Evolutionary conservation across 2,888 invertebrate genomes (phyloP).

Genomic region (Serripes groenlandicus): DNA sequence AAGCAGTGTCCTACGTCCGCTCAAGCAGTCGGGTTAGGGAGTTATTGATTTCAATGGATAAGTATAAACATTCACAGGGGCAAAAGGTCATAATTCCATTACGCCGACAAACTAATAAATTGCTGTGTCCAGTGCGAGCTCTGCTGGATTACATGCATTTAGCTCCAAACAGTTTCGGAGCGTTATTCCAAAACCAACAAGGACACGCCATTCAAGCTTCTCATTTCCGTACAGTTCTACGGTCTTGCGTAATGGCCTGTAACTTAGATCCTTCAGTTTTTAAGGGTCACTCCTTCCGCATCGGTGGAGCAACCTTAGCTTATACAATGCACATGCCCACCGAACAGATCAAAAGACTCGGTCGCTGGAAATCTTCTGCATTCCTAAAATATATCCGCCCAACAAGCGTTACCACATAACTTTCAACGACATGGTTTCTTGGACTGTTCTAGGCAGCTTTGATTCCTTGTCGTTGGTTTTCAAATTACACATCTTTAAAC

Average conservation of each 20-base stretch:
- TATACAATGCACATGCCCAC: conserved; percentile 9
- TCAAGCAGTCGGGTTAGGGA: not conserved
- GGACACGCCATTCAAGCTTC: conserved; percentile 17
- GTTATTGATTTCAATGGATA: not conserved
- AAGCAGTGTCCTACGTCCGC: not conserved
- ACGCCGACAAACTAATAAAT: not conserved
- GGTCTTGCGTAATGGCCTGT: not conserved
- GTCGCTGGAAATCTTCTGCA: conserved; percentile 39
- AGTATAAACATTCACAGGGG: conserved; percentile 40
- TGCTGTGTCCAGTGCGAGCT: conserved; percentile 31
- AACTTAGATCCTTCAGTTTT: conserved; percentile 15
- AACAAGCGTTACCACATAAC: too few relatives aligned
- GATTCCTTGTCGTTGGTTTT: too few relatives aligned
- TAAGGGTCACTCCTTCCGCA: conserved; percentile 38
- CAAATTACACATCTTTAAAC: too few relatives aligned
- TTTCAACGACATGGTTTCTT: too few relatives aligned
- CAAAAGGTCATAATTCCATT: not conserved
- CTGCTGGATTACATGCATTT: not conserved
- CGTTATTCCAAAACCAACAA: not conserved
- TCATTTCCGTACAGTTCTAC: not conserved
- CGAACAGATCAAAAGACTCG: conserved; percentile 19
- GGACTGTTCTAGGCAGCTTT: too few relatives aligned
- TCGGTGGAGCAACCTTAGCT: conserved; percentile 32
- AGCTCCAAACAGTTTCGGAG: not conserved
- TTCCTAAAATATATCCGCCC: conserved; percentile 35